These are phyloP conservation scores for Donacobius atricapilla DNA, from an alignment of 2,113 vertebrate genomes.

Conservation along the genomic window DNA sequence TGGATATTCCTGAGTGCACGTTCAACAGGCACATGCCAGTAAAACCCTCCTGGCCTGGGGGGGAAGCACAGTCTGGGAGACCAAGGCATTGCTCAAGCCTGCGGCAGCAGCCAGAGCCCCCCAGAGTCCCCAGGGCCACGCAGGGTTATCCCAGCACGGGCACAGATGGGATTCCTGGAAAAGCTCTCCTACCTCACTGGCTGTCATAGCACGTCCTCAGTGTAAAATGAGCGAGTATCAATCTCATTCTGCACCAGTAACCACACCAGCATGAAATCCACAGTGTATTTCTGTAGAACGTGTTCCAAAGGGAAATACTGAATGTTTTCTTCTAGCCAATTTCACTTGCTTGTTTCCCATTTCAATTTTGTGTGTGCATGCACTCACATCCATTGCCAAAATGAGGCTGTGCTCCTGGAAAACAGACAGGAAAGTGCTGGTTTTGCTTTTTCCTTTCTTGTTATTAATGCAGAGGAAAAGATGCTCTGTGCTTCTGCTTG, in stretches of 20 bases:
- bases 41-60: neutral
- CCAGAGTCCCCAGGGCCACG: rapidly evolving
- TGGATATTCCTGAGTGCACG: neutral
- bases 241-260: neutral
- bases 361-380: rapidly evolving
- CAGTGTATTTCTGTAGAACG: neutral
- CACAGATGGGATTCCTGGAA: rapidly evolving
- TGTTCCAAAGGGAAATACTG: neutral
- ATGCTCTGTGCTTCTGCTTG: neutral
- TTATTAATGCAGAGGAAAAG: neutral
- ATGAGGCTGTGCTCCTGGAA: neutral
- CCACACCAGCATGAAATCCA: neutral
- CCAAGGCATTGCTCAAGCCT: rapidly evolving
- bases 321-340: neutral
- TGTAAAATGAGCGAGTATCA: neutral
- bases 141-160: rapidly evolving
- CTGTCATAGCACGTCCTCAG: rapidly evolving
- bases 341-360: neutral
- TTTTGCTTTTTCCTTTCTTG: neutral
- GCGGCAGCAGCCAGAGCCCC: neutral
- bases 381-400: neutral
- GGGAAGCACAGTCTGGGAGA: neutral
- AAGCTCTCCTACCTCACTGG: rapidly evolving
- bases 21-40: neutral
- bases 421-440: rapidly evolving